Evolutionary conservation across 2,113 vertebrate genomes (phyloP), one percentile per base, ranked within the genome.

Genomic region (Leiothrix lutea): DNA sequence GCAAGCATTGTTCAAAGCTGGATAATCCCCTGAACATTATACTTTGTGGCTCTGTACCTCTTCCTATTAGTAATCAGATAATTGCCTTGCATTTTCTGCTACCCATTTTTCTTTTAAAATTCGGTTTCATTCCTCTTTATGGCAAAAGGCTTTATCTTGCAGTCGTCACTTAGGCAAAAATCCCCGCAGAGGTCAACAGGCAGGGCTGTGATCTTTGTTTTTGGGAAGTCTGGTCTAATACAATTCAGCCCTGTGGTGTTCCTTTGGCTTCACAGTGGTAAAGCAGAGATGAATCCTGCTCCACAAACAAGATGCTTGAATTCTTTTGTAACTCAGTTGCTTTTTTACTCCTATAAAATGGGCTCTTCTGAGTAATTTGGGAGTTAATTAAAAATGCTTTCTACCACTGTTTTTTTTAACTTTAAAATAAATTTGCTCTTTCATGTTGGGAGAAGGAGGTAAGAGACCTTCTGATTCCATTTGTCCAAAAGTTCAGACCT

Each of bases 1-100:
- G 92, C 95, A 95, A 94, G 93, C 80, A 88, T 85, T 97, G 44
- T 95, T 96, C 91, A 96, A 95, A 97, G 69, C 78, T 91, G 66
- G 80, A 71, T 96, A 81, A 80, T 96, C 91, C 97, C 86, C 83
- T 95, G 92, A 97, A 93, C 86, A 86, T 94, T 93, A 72, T 83
- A 92, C 65, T 61, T 62, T 12, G 57, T 77, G 71, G 72, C 84
- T 75, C 89, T 94, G 51, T 90, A 81, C 88, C 75, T 92, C 88
- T 97, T 82, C 91, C 64, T 91, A 77, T 94, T 92, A 96, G 78
- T 86, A 94, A 97, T 74, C 58, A 54, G 72, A 82, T 95, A 97
- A 94, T 58, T 95, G 95, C 47, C 61, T 91, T 84, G 66, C 82
- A 73, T 87, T 85, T 96, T 90, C 75, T 90, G 56, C 71, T 82